These are phyloP conservation scores for Theonella swinhoei DNA, from an alignment of 37 sponge, comb jelly and placozoan genomes.

Conservation along the genomic window DNA sequence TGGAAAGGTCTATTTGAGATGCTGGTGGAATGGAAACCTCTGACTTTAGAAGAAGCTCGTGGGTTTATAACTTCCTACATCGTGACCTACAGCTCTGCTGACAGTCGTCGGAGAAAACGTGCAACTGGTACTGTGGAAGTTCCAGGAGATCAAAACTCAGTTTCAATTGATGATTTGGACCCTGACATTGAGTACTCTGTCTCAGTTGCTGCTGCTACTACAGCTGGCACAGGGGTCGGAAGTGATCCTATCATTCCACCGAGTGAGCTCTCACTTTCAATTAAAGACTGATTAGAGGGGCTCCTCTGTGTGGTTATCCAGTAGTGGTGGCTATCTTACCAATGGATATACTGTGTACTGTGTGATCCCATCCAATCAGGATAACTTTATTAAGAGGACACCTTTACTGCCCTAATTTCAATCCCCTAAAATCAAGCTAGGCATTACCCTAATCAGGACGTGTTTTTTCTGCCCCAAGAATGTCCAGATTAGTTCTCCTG, in stretches of 20 bases:
- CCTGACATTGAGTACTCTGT: slow-evolving; percentile 6
- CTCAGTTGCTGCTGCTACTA: not conserved
- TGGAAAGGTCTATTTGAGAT: not conserved
- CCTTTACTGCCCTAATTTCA: too few species aligned
- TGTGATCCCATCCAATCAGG: too few species aligned
- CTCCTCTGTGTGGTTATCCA: too few species aligned
- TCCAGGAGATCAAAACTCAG: not conserved
- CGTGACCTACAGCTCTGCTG: not conserved
- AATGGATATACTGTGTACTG: too few species aligned
- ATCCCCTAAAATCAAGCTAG: too few species aligned
- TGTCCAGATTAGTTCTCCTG: too few species aligned
- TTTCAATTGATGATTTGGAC: slow-evolving; percentile 12
- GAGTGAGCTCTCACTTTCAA: too few species aligned
- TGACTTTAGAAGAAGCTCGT: slow-evolving; percentile 15
- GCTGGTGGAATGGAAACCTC: not conserved
- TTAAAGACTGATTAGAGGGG: too few species aligned
- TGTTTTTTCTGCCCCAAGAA: too few species aligned
- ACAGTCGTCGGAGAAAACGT: not conserved
- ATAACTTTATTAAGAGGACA: too few species aligned
- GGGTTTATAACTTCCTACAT: slow-evolving; percentile 24
- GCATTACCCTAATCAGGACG: too few species aligned
- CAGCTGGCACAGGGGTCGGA: slow-evolving; percentile 19
- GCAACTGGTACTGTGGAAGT: not conserved
- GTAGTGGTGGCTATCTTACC: too few species aligned
- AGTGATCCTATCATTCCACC: slow-evolving; percentile 6